Evolutionary conservation across 2,113 vertebrate genomes (phyloP).

Genomic region (Murina feae): DNA sequence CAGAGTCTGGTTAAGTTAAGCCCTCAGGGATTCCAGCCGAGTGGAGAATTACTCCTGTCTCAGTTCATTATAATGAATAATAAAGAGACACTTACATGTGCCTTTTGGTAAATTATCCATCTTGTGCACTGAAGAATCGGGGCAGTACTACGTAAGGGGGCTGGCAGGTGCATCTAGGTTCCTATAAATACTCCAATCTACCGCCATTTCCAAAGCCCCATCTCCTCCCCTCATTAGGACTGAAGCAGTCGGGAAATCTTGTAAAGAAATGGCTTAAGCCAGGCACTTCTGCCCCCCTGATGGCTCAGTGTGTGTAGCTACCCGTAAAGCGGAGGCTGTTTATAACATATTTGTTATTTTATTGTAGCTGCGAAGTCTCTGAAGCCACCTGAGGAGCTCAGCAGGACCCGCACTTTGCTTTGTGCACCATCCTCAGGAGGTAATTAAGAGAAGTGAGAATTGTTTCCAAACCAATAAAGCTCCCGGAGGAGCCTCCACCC

Average conservation of each 20-base stretch:
- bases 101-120: conserved; percentile 85
- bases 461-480: neutral
- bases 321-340: neutral
- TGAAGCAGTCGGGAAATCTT: conserved; percentile 33
- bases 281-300: neutral
- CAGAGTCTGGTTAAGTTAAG: conserved; percentile 67
- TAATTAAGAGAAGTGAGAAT: conserved; percentile 33
- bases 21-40: conserved; percentile 80
- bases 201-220: conserved; percentile 57
- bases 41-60: conserved; percentile 84
- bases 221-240: conserved; percentile 68
- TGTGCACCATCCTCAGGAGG: neutral
- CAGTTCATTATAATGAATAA: conserved; percentile 86
- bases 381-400: conserved; percentile 5
- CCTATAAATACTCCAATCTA: conserved; percentile 75
- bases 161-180: conserved; percentile 65
- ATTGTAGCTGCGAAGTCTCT: neutral
- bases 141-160: conserved; percentile 78
- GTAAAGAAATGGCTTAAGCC: neutral
- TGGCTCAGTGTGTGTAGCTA: neutral
- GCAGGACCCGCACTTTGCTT: neutral
- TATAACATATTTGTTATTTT: conserved; percentile 15
- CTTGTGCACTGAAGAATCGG: conserved; percentile 74
- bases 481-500: neutral
- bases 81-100: conserved; percentile 84